Evolutionary conservation across 2,888 invertebrate genomes (phyloP).

Genomic region (Euclidia mi): DNA sequence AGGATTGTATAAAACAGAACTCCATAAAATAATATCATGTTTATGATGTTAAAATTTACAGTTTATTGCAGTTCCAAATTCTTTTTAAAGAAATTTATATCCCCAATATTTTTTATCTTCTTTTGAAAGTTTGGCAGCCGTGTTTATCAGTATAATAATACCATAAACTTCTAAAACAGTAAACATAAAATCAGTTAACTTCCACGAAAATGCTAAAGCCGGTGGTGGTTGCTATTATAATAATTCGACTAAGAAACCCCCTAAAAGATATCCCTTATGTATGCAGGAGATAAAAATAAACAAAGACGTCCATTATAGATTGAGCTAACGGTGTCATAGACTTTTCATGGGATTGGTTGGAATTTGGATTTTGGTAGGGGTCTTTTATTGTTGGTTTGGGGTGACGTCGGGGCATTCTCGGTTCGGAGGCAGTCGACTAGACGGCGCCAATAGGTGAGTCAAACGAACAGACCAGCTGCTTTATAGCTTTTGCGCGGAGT

Average conservation of each 20-base stretch:
- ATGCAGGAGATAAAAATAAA: slow-evolving; percentile 62
- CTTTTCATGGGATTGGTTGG: slow-evolving; percentile 26
- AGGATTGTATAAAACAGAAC: neutral
- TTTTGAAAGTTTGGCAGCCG: neutral
- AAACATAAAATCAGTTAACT: slow-evolving; percentile 31
- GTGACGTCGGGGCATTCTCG: slow-evolving; percentile 59
- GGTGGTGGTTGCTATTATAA: slow-evolving; percentile 32
- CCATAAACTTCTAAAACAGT: slow-evolving; percentile 17
- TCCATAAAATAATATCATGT: neutral
- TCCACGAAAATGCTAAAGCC: slow-evolving; percentile 27
- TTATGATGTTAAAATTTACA: neutral
- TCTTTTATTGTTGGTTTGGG: slow-evolving; percentile 52
- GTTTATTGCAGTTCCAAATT: neutral
- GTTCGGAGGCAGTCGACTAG: slow-evolving; percentile 65
- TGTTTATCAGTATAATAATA: neutral
- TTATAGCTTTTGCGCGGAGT: slow-evolving; percentile 70
- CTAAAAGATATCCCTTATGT: slow-evolving; percentile 58
- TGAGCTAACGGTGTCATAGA: slow-evolving; percentile 40
- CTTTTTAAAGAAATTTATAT: neutral
- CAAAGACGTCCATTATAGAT: slow-evolving; percentile 44
- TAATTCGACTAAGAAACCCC: slow-evolving; percentile 51
- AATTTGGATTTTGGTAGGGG: slow-evolving; percentile 42
- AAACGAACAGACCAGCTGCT: slow-evolving; percentile 70
- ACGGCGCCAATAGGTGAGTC: slow-evolving; percentile 74
- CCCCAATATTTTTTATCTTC: neutral